Evolutionary conservation across 2,113 vertebrate species (phyloP).

Genomic region (chimpanzee (Pan troglodytes)): DNA sequence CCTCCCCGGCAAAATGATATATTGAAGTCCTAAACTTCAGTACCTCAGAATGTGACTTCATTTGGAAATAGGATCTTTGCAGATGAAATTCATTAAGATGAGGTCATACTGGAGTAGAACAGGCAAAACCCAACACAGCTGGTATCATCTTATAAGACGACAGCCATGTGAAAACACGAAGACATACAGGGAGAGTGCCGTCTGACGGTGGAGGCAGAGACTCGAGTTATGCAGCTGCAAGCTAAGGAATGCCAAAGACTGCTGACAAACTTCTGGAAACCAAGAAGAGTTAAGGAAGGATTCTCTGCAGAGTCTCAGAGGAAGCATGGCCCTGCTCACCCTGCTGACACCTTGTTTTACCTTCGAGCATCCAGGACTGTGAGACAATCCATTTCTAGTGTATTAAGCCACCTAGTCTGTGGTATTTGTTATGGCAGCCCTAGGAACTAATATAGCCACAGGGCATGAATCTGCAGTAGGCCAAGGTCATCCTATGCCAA

Average conservation of each 20-base stretch:
- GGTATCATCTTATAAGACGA: not conserved
- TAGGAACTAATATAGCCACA: not conserved
- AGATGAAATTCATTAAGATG: not conserved
- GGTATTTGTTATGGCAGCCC: not conserved
- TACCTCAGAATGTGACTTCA: not conserved
- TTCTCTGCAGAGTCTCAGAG: not conserved
- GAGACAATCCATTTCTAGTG: not conserved
- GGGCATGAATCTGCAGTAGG: not conserved
- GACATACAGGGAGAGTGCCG: not conserved
- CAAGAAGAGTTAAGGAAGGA: not conserved
- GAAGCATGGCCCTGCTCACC: not conserved
- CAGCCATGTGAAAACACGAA: not conserved
- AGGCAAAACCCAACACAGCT: not conserved
- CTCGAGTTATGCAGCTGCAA: not conserved
- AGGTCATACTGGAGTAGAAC: not conserved
- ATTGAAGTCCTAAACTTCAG: not conserved
- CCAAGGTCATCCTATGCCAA: not conserved
- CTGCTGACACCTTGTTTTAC: not conserved
- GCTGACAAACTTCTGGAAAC: not conserved
- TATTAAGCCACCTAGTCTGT: not conserved
- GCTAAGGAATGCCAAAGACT: not conserved
- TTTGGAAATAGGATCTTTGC: not conserved
- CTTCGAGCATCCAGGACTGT: not conserved
- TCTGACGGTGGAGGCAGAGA: not conserved
- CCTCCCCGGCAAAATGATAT: not conserved